Percentiles rank a stretch among this genome's conserved stretches.
phyloP scores from a whole-genome alignment of 53 echinoderm and acorn worm species.

The Stichopus horrens region DNA sequence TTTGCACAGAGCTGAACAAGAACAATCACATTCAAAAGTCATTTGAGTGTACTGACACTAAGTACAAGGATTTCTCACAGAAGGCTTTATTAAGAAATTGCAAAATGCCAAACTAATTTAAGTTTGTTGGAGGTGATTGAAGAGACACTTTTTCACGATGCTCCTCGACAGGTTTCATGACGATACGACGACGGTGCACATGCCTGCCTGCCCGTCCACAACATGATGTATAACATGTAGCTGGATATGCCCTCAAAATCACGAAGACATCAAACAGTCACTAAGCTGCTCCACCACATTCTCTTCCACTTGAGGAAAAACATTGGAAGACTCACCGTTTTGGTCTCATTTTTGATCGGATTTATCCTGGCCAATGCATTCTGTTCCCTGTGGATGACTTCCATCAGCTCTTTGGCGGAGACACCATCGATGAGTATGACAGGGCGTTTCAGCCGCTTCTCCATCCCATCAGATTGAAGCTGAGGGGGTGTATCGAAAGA shows the following conservation, averaged over 20 bases:
- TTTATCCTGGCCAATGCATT: slow-evolving; percentile 76
- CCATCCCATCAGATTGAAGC: slow-evolving; percentile 10
- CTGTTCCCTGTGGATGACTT: slow-evolving; percentile 67
- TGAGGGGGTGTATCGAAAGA: neutral
- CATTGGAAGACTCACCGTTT: slow-evolving; percentile 3
- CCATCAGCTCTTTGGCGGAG: slow-evolving; percentile 75
- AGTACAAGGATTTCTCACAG: too few species aligned
- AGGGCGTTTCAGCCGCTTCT: neutral
- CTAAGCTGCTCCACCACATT: neutral
- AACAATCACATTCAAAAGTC: too few species aligned
- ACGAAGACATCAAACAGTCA: neutral
- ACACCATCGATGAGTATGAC: slow-evolving; percentile 27
- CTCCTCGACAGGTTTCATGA: too few species aligned
- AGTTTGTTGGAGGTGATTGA: too few species aligned
- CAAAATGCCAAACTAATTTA: too few species aligned
- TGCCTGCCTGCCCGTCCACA: too few species aligned
- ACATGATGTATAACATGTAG: too few species aligned
- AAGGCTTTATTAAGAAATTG: too few species aligned
- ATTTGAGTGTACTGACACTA: too few species aligned
- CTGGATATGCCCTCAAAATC: neutral
- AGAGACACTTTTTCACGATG: too few species aligned
- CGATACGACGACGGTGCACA: too few species aligned
- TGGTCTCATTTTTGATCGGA: slow-evolving; percentile 32
- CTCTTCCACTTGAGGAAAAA: neutral
- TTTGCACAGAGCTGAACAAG: too few species aligned